Conservation (phyloP, 2,888 invertebrate genomes). For the Elysia crispata region DNA sequence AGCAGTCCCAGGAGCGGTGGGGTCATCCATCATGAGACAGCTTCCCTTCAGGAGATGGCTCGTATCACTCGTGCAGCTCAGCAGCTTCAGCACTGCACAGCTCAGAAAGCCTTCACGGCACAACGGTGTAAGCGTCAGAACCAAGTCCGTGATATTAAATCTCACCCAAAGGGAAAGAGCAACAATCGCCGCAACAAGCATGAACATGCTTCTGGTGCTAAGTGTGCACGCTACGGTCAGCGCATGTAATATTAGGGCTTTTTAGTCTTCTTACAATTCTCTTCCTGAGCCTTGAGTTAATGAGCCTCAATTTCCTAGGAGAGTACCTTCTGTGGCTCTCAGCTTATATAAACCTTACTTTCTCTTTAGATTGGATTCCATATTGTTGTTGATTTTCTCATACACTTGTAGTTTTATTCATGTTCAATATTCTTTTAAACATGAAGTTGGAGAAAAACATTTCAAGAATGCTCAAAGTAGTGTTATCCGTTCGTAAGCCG, state of each 20-base stretch:
- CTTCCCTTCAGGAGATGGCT: not conserved
- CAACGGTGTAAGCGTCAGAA: slow-evolving; percentile 58
- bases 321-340: too few relatives aligned
- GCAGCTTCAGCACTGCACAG: slow-evolving; percentile 53
- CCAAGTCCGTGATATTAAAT: slow-evolving; percentile 52
- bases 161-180: slow-evolving; percentile 58
- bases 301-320: too few relatives aligned
- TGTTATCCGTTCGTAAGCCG: too few relatives aligned
- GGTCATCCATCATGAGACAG: not conserved
- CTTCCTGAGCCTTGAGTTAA: too few relatives aligned
- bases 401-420: too few relatives aligned
- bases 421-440: too few relatives aligned
- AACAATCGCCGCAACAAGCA: slow-evolving; percentile 57
- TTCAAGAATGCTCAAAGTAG: too few relatives aligned
- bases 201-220: slow-evolving; percentile 61
- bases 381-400: too few relatives aligned
- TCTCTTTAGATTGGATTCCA: too few relatives aligned
- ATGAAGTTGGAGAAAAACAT: too few relatives aligned
- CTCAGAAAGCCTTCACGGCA: slow-evolving; percentile 54
- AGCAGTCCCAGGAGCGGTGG: not conserved
- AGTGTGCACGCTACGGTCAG: slow-evolving; percentile 60
- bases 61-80: slow-evolving; percentile 53
- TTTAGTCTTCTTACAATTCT: not conserved
- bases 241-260: slow-evolving; percentile 43
- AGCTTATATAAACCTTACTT: too few relatives aligned